Base-by-base conservation (phyloP, 2,113 vertebrate species). In the Mesocricetus auratus region DNA sequence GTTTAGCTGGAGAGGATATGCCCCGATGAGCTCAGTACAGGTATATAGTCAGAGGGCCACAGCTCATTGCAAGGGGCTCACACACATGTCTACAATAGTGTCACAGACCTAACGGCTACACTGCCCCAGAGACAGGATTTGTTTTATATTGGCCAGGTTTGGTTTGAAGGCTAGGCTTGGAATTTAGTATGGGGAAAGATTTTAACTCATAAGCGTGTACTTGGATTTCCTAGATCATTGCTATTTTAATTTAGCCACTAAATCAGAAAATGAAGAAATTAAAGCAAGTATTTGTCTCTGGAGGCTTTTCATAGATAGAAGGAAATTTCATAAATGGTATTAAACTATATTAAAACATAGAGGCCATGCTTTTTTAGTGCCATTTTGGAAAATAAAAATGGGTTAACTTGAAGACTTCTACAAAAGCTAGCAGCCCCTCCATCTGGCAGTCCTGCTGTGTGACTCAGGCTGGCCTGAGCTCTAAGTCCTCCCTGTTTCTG, bases 1-100 rank as follows among this genome's bases (percentile, higher is more conserved):
- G 69, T 99, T 99, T 97, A 99, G 99, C 89, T 99, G 99, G 99
- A 98, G 99, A 97, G 99, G 99, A 62, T 99, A 99, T 42, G 99
- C 98, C 26, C 98, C 92, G 66, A 99, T 99, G 98, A 99, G 99
- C 66, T 93, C 98, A 0, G 96, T 99, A 82, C 99, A 99, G 98
- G 99, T 99, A 97, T 42, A 98, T 94, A 45, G 33, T 21, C 86
- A 64, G 74, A 71, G 1, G 0, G 66, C 86, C 53, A 15, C 31
- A 53, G 31, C 12, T 56, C 5, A 7, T 50, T 89, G 94, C 90
- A 91, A 83, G 33, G 33, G 5, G 77, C 24, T 11, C 24, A 0
- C 24, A 0, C 21, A 0, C 0, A 0, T 3, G n/a, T 3, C 19
- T 31, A 39, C 7, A 45, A 4, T n/a, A 31, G 29, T 13, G 10